Conservation (phyloP, 2,888 invertebrate genomes). For the Leptogaster cylindrica region DNA sequence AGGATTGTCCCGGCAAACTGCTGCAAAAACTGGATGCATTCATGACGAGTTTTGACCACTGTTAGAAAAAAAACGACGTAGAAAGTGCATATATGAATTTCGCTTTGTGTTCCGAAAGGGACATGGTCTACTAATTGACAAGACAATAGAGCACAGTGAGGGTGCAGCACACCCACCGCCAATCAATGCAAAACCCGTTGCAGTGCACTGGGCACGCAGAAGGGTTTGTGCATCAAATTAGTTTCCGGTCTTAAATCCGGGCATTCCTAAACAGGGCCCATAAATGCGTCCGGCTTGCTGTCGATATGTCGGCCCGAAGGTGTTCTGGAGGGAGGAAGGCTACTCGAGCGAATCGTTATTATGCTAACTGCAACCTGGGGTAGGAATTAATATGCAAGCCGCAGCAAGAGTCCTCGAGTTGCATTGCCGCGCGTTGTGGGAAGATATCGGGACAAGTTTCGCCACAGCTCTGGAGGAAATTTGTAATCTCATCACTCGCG, state of each 20-base stretch:
- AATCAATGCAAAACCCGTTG: neutral
- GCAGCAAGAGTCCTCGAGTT: no score
- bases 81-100: no score
- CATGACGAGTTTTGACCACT: no score
- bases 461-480: neutral
- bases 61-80: no score
- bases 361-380: neutral
- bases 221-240: neutral
- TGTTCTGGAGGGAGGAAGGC: neutral
- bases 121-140: slow-evolving; percentile 38
- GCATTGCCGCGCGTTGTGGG: neutral
- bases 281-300: neutral
- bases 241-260: slow-evolving; percentile 3
- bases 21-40: neutral
- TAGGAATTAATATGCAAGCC: slow-evolving; percentile 10
- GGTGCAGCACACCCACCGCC: no score
- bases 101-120: slow-evolving; percentile 42
- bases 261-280: neutral
- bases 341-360: neutral
- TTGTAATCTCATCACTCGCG: neutral
- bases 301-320: neutral
- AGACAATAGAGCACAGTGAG: no score
- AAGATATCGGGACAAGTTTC: neutral
- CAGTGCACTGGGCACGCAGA: neutral
- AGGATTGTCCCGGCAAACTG: neutral